Conservation (phyloP, 2,888 invertebrate genomes). For the Tortricodes alternella region DNA sequence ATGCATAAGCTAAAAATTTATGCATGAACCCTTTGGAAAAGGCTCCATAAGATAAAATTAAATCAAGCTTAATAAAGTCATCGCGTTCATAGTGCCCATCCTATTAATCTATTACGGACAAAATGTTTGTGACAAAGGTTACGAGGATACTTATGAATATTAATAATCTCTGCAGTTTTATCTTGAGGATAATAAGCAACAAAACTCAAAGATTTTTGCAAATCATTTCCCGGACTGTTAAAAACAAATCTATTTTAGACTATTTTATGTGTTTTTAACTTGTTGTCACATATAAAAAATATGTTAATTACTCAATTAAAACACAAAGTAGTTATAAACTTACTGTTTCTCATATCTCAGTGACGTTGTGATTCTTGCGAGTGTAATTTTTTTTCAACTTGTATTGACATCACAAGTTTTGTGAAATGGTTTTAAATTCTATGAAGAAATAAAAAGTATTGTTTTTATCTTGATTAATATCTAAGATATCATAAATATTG, state of each 20-base stretch:
- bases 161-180: background rate
- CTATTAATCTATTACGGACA: too few species aligned
- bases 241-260: background rate
- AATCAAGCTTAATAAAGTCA: too few species aligned
- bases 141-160: background rate
- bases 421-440: background rate
- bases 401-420: background rate
- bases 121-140: too few species aligned
- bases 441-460: background rate
- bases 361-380: background rate
- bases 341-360: background rate
- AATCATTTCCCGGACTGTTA: background rate
- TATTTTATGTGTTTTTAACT: slow-evolving; percentile 4
- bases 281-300: background rate
- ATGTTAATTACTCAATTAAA: slow-evolving; percentile 5
- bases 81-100: too few species aligned
- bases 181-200: background rate
- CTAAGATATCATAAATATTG: background rate
- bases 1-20: too few species aligned
- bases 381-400: background rate
- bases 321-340: background rate
- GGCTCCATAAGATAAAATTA: too few species aligned
- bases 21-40: too few species aligned
- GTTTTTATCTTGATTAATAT: background rate
- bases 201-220: background rate